Conservation (phyloP, 2,888 invertebrate species). For the Chrysodeixis includens region DNA sequence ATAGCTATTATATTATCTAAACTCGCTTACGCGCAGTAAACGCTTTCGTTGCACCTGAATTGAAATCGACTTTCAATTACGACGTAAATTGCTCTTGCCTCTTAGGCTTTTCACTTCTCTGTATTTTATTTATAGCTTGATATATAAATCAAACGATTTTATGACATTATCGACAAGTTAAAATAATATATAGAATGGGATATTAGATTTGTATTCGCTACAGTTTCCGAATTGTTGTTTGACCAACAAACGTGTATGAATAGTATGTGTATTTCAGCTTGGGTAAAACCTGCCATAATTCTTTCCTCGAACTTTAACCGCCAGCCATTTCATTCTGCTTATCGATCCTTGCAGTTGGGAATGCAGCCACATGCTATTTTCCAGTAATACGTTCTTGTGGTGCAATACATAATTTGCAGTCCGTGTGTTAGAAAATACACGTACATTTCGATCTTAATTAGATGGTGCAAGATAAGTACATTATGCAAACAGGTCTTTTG, state of each 20-base stretch:
- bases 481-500: constrained; percentile 83
- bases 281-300: constrained; percentile 28
- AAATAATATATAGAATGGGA: background rate
- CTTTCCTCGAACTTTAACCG: constrained; percentile 39
- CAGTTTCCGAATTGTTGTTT: background rate
- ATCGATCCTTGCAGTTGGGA: constrained; percentile 50
- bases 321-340: constrained; percentile 44
- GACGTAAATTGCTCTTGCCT: constrained; percentile 65
- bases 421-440: constrained; percentile 52
- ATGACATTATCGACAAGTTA: background rate
- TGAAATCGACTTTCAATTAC: constrained; percentile 76
- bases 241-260: background rate
- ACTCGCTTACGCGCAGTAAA: constrained; percentile 76
- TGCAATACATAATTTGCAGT: constrained; percentile 55
- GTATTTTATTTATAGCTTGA: constrained; percentile 34
- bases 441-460: constrained; percentile 65
- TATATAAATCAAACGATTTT: constrained; percentile 14
- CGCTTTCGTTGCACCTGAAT: constrained; percentile 79
- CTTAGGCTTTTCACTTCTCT: constrained; percentile 58
- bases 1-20: constrained; percentile 74
- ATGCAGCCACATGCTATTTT: constrained; percentile 56
- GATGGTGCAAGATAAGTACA: constrained; percentile 73
- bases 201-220: constrained; percentile 6
- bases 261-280: background rate
- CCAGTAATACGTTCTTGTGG: constrained; percentile 52